Percentiles rank a stretch among this genome's conserved stretches.
Conservation (phyloP, 35 echinoderm and acorn worm genomes). For the Diadema setosum region DNA sequence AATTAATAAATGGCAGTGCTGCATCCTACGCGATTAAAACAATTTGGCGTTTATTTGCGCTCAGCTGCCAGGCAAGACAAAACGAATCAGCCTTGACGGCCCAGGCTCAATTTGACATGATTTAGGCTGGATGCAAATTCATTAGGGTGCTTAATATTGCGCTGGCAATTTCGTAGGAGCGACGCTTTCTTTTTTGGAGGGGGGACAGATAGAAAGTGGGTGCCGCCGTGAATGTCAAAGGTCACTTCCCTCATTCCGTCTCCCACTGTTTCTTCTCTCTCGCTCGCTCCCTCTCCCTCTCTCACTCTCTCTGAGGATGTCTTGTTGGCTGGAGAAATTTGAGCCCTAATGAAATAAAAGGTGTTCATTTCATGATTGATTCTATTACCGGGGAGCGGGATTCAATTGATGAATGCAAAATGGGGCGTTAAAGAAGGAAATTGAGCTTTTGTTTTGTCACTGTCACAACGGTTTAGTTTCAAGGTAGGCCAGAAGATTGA, state of each 20-base stretch:
- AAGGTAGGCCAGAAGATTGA: neutral
- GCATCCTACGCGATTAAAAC: conserved; percentile 27
- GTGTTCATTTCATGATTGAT: conserved; percentile 31
- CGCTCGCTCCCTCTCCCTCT: too few relatives aligned
- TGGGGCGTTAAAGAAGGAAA: neutral
- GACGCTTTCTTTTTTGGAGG: too few relatives aligned
- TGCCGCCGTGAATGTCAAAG: conserved; percentile 7
- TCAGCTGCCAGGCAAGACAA: neutral
- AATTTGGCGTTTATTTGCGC: conserved; percentile 18
- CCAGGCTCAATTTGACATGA: neutral
- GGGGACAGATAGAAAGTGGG: neutral
- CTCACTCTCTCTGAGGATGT: too few relatives aligned
- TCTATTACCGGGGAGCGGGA: neutral
- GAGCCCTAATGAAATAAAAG: conserved; percentile 19
- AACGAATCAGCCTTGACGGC: conserved; percentile 7
- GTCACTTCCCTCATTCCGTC: too few relatives aligned
- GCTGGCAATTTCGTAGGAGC: neutral
- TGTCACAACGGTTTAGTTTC: conserved; percentile 12
- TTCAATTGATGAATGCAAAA: conserved; percentile 17
- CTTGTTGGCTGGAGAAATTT: neutral
- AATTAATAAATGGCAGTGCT: conserved; percentile 27
- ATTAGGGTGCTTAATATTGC: conserved; percentile 9
- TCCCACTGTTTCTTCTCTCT: too few relatives aligned
- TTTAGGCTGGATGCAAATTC: conserved; percentile 28
- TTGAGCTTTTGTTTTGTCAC: conserved; percentile 18